Conservation (phyloP, 1,140 invertebrate species). For the Drosophila ogumai region DNA sequence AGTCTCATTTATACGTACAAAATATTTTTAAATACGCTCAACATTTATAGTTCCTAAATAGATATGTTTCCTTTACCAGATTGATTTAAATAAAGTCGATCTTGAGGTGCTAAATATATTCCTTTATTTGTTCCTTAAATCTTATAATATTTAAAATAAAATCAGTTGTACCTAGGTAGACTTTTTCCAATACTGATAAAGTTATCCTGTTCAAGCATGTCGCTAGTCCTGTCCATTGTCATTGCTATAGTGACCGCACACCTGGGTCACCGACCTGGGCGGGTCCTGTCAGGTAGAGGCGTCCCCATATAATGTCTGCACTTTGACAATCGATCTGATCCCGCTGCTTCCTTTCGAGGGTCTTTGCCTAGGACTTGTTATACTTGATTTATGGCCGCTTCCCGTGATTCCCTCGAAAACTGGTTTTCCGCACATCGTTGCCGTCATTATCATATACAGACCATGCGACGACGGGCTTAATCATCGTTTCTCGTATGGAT, state of each 20-base stretch:
- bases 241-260: constrained; percentile 11
- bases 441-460: constrained; percentile 23
- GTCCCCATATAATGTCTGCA: constrained; percentile 16
- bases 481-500: constrained; percentile 27
- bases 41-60: too few relatives aligned
- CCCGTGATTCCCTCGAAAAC: constrained; percentile 17
- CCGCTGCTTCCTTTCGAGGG: constrained; percentile 16
- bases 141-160: not conserved
- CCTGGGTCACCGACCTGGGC: constrained; percentile 61
- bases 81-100: too few relatives aligned
- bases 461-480: constrained; percentile 18
- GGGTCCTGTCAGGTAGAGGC: constrained; percentile 55
- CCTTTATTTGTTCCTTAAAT: not conserved
- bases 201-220: constrained; percentile 55
- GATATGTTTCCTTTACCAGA: too few relatives aligned
- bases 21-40: too few relatives aligned
- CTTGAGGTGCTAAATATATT: not conserved
- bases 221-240: not conserved
- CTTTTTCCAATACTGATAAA: not conserved
- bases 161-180: not conserved
- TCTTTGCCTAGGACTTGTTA: constrained; percentile 41
- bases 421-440: constrained; percentile 8
- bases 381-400: constrained; percentile 42
- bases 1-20: too few relatives aligned
- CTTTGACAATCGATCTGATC: constrained; percentile 27